Evolutionary conservation across 2,888 invertebrate species (phyloP), one percentile per base, ranked within the genome.

Genomic region (Dicyrtomina minuta): DNA sequence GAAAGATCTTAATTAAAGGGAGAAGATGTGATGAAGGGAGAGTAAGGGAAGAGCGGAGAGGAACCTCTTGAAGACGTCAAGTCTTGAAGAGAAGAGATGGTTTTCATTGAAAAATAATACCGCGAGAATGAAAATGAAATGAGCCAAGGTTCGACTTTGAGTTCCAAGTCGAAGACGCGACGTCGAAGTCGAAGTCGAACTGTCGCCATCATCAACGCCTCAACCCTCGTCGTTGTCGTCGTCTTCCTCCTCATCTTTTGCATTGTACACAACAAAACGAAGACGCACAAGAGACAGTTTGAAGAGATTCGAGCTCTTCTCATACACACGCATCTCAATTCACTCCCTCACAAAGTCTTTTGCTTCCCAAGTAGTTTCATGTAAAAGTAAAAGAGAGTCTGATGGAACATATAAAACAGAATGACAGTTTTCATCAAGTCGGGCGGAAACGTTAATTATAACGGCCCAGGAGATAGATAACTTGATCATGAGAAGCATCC

Each of bases 391-490:
- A 15, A 20, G n/a, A 46, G 46, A 46, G 17, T 13, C 49, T 41
- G 13, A 20, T n/a, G 33, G 56, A 33, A 46, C 46, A 61, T 66
- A 66, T 59, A 59, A 59, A 66, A 53, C 49, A 74, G 68, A 74
- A 72, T 75, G 73, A 76, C 76, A 76, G 73, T 71, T 70, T 76
- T 70, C 72, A 73, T 72, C 70, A 73, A 74, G 70, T 71, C 62
- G 70, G 71, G 75, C 69, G 70, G 74, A 76, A 76, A 74, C 76
- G 73, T 76, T 76, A 76, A 76, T 76, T 76, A 76, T 76, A 76
- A 75, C 74, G 70, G 70, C 74, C 76, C 72, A 71, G 62, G 73
- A 75, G 74, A 76, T 71, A 73, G 71, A 73, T 76, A 76, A 76
- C 73, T 74, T 67, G 74, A 74, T 74, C 73, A 71, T 73, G 71